Percentiles rank a stretch among this genome's conserved stretches.
Evolutionary conservation across 1,140 invertebrate genomes (phyloP).

Genomic region (Epicauta chinensis): DNA sequence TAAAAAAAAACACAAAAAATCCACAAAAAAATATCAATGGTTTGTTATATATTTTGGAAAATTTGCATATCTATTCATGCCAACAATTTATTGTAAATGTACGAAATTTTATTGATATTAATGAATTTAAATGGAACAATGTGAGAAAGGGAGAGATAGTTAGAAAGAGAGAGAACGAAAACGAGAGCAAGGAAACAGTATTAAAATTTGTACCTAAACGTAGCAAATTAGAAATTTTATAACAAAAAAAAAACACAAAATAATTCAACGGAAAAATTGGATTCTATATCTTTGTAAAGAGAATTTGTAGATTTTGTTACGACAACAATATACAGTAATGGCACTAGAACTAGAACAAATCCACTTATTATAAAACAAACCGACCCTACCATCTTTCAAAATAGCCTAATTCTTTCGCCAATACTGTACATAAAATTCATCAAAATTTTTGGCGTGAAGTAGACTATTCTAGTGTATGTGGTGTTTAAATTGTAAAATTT

Average conservation of each 20-base stretch:
- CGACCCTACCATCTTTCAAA: no score
- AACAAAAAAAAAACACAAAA: constrained; percentile 38
- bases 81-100: constrained; percentile 26
- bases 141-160: constrained; percentile 23
- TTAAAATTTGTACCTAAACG: constrained; percentile 44
- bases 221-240: constrained; percentile 43
- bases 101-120: constrained; percentile 27
- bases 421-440: no score
- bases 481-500: constrained; percentile 26
- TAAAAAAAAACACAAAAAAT: not conserved
- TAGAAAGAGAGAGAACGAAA: no score
- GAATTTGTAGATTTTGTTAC: constrained; percentile 39
- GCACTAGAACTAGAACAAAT: no score
- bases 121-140: constrained; percentile 24
- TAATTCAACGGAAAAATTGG: constrained; percentile 35
- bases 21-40: constrained; percentile 21
- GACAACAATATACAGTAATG: constrained; percentile 11
- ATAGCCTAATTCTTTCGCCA: no score
- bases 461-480: constrained; percentile 29
- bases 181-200: constrained; percentile 35
- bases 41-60: constrained; percentile 21
- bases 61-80: constrained; percentile 40
- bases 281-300: constrained; percentile 30
- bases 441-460: constrained; percentile 33
- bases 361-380: no score